Evolutionary conservation across 2,797 vertebrate genomes (phyloP).

Genomic region (Sebastes alutus): DNA sequence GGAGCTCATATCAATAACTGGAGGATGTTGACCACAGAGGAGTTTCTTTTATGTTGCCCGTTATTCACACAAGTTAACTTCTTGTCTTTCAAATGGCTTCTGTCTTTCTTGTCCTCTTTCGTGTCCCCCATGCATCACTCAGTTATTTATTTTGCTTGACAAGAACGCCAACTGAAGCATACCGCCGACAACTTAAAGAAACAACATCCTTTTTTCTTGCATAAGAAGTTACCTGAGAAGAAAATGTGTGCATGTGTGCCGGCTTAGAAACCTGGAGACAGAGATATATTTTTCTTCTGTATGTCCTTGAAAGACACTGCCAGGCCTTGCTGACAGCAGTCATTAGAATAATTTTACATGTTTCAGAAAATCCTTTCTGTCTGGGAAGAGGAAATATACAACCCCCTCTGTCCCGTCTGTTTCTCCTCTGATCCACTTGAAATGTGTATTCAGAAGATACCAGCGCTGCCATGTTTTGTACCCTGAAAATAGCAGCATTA

Average conservation of each 20-base stretch:
- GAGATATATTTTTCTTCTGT: background rate
- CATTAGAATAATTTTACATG: constrained; percentile 66
- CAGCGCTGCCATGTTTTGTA: constrained; percentile 48
- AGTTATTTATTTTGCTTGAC: constrained; percentile 11
- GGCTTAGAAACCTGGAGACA: constrained; percentile 20
- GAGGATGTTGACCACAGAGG: constrained; percentile 38
- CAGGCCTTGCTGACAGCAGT: constrained; percentile 56
- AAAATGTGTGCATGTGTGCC: background rate
- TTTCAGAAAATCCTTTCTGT: constrained; percentile 54
- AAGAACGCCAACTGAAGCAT: background rate
- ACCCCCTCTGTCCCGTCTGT: constrained; percentile 4
- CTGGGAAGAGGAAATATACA: constrained; percentile 27
- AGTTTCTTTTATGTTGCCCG: constrained; percentile 14
- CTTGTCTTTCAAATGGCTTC: constrained; percentile 35
- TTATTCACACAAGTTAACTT: constrained; percentile 31
- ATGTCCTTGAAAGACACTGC: constrained; percentile 29
- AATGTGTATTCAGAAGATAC: constrained; percentile 59
- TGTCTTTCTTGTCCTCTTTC: constrained; percentile 10
- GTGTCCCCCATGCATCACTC: constrained; percentile 15
- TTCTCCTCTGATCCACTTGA: constrained; percentile 50
- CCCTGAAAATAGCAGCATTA: constrained; percentile 58
- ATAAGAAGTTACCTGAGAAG: constrained; percentile 11
- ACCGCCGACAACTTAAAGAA: background rate
- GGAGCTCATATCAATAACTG: constrained; percentile 45
- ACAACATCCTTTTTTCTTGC: background rate